Evolutionary conservation across 2,113 vertebrate species (phyloP).

Genomic region (Burhinus bistriatus): DNA sequence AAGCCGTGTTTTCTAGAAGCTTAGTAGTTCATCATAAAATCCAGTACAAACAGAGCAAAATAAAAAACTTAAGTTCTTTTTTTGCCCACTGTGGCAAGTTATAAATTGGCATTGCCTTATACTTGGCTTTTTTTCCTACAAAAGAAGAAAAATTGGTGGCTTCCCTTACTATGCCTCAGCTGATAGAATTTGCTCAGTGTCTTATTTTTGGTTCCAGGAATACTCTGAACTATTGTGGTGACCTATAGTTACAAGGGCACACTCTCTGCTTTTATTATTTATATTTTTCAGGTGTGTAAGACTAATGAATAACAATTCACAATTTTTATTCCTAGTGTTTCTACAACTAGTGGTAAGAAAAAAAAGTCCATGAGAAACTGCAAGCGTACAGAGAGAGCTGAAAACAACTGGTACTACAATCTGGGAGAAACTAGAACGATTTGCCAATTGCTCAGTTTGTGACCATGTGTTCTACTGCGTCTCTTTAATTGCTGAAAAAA

Average conservation of each 20-base stretch:
- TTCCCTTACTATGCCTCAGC: neutral
- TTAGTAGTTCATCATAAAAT: neutral
- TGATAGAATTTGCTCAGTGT: neutral
- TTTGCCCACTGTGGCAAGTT: neutral
- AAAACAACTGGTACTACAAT: neutral
- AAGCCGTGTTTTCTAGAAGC: neutral
- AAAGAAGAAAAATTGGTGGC: neutral
- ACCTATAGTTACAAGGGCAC: neutral
- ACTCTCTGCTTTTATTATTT: neutral
- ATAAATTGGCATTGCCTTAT: neutral
- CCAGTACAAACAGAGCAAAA: neutral
- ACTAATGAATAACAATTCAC: neutral
- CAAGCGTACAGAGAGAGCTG: neutral
- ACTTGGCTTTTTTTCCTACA: neutral
- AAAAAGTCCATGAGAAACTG: neutral
- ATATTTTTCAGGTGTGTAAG: neutral
- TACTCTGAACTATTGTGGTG: neutral
- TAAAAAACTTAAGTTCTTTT: neutral
- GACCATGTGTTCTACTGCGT: neutral
- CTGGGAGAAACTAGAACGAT: neutral
- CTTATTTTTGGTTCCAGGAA: neutral
- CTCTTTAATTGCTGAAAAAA: neutral
- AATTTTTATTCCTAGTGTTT: neutral
- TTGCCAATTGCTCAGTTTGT: neutral
- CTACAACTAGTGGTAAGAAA: neutral